Evolutionary conservation across 2,888 invertebrate species (phyloP), one percentile per base, ranked within the genome.

Genomic region (Nomada hirtipes): DNA sequence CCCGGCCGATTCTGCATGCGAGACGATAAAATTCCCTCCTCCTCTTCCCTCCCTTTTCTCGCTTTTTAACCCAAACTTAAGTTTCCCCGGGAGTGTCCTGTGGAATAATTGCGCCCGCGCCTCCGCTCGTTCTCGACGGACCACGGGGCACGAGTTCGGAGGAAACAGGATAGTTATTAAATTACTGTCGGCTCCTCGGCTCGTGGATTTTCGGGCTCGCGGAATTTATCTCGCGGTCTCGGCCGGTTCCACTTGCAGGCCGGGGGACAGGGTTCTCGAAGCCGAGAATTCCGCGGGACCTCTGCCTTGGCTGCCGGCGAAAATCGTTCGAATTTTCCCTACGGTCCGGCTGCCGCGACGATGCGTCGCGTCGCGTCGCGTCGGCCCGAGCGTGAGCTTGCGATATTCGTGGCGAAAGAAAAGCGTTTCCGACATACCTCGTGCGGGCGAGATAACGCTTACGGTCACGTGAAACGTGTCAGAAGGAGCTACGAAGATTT

Each of bases 401-500:
- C 87, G 83, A 87, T 86, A 87, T 87, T 86, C 86, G 82, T 64
- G 87, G 78, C 69, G 85, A 86, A 87, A 87, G 87, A 87, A 87
- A 87, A 87, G 83, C 87, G 87, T 87, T 87, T 86, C 87, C 87
- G 85, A 87, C 87, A 78, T 87, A 87, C 84, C 87, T 87, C 87
- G 82, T 86, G 83, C 57, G 79, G 1, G 72, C 63, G 82, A 87
- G 87, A 87, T 87, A 87, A 87, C 88, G 84, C 47, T 55, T 29
- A 81, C 86, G 88, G 88, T 86, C 86, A 84, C 82, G 85, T 85
- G 88, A 86, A 86, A 89, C 85, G 86, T 84, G 85, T 86, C 88
- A 86, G 84, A 88, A 87, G 86, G 84, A 86, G 86, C 80, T 86
- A 86, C 83, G 88, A 88, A 88, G 88, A 88, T 88, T 88, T 88